phyloP scores from a whole-genome alignment of 2,113 vertebrate species.

The Diadophis punctatus region DNA sequence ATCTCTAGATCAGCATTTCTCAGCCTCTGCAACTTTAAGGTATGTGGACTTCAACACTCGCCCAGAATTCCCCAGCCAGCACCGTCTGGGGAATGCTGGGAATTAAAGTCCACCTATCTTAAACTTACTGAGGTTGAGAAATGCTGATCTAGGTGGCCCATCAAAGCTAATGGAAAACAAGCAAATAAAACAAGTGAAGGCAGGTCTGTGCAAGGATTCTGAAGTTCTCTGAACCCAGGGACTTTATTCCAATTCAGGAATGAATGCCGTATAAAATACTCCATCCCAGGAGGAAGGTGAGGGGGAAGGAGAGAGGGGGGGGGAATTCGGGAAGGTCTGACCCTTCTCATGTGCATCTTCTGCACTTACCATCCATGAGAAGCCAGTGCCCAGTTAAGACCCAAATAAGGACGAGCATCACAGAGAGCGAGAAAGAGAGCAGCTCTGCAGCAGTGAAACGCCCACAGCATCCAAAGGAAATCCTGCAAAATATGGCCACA shows the following conservation, averaged over 20 bases:
- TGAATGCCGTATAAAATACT: neutral
- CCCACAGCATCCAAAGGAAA: constrained; percentile 98
- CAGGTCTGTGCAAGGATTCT: neutral
- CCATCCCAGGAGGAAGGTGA: neutral
- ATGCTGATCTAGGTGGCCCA: neutral
- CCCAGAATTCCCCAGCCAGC: neutral
- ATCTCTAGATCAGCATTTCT: neutral
- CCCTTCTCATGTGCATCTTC: neutral
- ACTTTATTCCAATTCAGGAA: neutral
- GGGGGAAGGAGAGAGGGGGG: too few species aligned
- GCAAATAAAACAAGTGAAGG: neutral
- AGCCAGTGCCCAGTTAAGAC: constrained; percentile 98
- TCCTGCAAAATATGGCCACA: constrained; percentile 73
- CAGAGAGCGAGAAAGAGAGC: constrained; percentile 93
- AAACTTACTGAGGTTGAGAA: neutral
- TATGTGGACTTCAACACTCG: neutral
- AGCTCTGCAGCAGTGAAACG: constrained; percentile 97
- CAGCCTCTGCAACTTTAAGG: neutral
- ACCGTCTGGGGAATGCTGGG: neutral
- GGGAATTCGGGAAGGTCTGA: neutral
- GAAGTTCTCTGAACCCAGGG: neutral
- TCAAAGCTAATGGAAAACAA: neutral
- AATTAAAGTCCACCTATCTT: neutral
- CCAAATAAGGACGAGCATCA: constrained; percentile 98
- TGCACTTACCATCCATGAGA: constrained; percentile 92